These are phyloP conservation scores for Drosophila anomalipes DNA, from an alignment of 2,888 invertebrate species.

Conservation along the genomic window DNA sequence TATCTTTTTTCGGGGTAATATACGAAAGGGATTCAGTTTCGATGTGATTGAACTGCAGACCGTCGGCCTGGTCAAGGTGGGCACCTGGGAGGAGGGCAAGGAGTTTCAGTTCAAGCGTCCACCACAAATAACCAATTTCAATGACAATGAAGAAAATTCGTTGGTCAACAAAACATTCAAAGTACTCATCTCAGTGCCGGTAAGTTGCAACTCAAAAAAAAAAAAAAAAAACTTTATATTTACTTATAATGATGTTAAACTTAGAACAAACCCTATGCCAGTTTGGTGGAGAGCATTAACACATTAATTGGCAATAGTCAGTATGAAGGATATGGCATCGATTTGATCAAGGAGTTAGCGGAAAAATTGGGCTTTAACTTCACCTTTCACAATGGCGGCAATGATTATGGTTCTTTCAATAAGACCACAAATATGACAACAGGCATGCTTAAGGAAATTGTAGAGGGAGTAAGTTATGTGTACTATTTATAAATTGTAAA, in stretches of 20 bases:
- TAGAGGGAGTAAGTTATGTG: constrained; percentile 86
- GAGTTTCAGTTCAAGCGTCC: constrained; percentile 87
- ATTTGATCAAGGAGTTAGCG: constrained; percentile 92
- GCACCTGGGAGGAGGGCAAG: constrained; percentile 89
- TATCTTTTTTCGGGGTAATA: constrained; percentile 92
- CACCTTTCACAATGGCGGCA: constrained; percentile 91
- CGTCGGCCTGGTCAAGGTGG: constrained; percentile 89
- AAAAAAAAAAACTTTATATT: rapidly evolving
- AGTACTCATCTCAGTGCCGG: constrained; percentile 90
- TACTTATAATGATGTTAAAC: neutral
- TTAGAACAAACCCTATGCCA: constrained; percentile 94
- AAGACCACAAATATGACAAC: constrained; percentile 90
- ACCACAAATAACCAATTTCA: constrained; percentile 82
- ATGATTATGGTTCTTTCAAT: constrained; percentile 91
- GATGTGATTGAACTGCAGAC: constrained; percentile 89
- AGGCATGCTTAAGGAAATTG: constrained; percentile 94
- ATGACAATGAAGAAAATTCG: constrained; percentile 86
- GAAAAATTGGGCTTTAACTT: constrained; percentile 93
- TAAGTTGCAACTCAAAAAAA: constrained; percentile 46
- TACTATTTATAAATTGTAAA: neutral
- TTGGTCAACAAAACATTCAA: constrained; percentile 90
- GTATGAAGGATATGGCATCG: constrained; percentile 95
- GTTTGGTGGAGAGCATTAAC: constrained; percentile 90
- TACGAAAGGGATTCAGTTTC: constrained; percentile 89
- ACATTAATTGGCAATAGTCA: constrained; percentile 91